Conservation (phyloP, 2,797 vertebrate genomes). For the Dendrocincla fuliginosa region DNA sequence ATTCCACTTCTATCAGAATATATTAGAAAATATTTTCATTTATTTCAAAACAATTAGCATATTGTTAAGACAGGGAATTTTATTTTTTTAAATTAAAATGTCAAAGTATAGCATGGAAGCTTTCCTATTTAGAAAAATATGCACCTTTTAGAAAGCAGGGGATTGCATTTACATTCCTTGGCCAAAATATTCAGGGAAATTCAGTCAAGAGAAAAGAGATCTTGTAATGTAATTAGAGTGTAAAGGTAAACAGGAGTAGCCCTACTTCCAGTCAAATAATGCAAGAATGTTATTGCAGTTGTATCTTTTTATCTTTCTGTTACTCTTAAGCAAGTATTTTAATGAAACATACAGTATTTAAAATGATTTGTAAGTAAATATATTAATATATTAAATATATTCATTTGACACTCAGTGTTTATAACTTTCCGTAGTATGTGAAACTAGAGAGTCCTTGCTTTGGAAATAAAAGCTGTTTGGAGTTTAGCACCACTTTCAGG, state of each 20-base stretch:
- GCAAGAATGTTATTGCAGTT: neutral
- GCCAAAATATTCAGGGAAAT: neutral
- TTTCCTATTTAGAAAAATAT: neutral
- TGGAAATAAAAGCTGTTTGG: neutral
- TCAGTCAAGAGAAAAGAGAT: neutral
- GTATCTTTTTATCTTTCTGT: neutral
- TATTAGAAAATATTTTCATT: neutral
- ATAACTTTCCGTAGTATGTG: neutral
- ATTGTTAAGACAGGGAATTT: neutral
- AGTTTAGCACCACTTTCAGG: neutral
- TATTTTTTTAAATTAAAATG: neutral
- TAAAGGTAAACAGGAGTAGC: neutral
- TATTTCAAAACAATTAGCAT: neutral
- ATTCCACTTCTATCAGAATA: neutral
- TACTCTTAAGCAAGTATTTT: neutral
- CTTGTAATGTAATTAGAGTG: neutral
- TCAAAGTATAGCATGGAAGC: neutral
- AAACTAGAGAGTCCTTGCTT: neutral
- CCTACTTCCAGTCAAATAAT: neutral
- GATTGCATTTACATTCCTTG: neutral
- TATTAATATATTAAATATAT: neutral
- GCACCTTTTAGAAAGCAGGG: neutral
- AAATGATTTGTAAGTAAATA: neutral
- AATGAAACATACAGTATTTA: neutral
- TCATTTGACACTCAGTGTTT: neutral